phyloP scores from a whole-genome alignment of 2,113 vertebrate species.

The Micromys minutus region DNA sequence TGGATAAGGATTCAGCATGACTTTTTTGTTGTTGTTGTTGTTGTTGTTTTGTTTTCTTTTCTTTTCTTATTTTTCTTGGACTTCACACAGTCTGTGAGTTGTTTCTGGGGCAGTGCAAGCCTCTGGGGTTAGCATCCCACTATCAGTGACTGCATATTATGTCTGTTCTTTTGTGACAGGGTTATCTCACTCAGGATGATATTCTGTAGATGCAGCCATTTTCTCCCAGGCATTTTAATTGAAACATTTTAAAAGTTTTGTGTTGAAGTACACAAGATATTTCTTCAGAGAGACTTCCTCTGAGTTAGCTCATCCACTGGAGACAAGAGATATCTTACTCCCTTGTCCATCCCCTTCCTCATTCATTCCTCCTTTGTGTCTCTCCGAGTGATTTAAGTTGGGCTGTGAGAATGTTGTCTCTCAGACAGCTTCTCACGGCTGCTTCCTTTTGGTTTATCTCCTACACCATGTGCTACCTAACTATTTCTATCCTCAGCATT shows the following conservation, averaged over 20 bases:
- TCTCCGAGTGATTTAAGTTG: background rate
- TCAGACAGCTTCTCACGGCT: background rate
- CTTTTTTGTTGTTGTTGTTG: too few species aligned
- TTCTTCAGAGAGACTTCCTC: background rate
- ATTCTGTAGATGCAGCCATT: too few species aligned
- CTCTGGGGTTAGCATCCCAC: too few species aligned
- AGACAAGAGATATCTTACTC: background rate
- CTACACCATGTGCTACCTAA: background rate
- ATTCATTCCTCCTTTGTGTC: background rate
- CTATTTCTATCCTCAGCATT: background rate
- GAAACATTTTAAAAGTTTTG: background rate
- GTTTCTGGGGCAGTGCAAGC: too few species aligned
- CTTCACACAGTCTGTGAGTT: too few species aligned
- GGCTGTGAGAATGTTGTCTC: background rate
- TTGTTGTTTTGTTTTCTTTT: too few species aligned
- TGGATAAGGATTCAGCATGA: too few species aligned
- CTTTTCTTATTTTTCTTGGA: too few species aligned
- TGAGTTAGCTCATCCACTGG: background rate
- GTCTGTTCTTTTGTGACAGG: too few species aligned
- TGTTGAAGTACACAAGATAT: background rate
- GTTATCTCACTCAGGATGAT: too few species aligned
- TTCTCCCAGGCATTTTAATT: background rate
- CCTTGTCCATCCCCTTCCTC: background rate
- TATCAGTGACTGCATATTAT: too few species aligned
- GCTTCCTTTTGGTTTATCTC: background rate